phyloP scores from a whole-genome alignment of 2,797 vertebrate genomes.

The Channa striata region DNA sequence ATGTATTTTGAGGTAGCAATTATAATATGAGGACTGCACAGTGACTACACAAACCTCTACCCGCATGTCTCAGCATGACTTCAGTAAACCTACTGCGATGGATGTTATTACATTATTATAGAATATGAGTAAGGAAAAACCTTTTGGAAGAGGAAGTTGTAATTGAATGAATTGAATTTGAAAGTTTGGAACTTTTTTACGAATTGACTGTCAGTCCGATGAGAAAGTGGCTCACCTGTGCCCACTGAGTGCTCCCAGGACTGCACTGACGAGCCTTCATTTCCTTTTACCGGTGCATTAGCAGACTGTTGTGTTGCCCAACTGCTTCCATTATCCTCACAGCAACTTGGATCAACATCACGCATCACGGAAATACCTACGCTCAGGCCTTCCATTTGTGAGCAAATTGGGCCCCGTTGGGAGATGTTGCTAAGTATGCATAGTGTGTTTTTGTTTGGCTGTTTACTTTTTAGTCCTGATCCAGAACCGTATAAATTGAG shows the following conservation, averaged over 20 bases:
- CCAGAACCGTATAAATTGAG: slow-evolving; percentile 30
- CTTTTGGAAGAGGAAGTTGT: no score
- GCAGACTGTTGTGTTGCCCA: slow-evolving; percentile 25
- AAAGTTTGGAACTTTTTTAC: no score
- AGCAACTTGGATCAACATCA: slow-evolving; percentile 9
- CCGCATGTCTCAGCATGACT: no score
- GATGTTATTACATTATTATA: no score
- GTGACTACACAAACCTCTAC: no score
- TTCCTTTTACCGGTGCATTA: slow-evolving; percentile 63
- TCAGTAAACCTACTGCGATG: no score
- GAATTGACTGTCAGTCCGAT: neutral
- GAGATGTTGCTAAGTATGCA: slow-evolving; percentile 21
- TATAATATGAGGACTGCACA: no score
- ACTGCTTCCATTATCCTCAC: slow-evolving; percentile 60
- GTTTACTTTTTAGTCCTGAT: slow-evolving; percentile 34
- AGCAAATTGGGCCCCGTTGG: slow-evolving; percentile 14
- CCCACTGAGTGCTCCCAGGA: slow-evolving; percentile 28
- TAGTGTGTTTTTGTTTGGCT: slow-evolving; percentile 29
- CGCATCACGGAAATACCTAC: slow-evolving; percentile 31
- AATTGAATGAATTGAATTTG: no score
- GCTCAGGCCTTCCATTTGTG: slow-evolving; percentile 51
- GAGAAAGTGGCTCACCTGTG: slow-evolving; percentile 25
- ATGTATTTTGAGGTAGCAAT: no score
- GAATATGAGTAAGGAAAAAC: no score
- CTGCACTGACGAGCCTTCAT: slow-evolving; percentile 26